Evolutionary conservation across 2,888 invertebrate genomes (phyloP), one percentile per base, ranked within the genome.

Genomic region (Drosophila setosimentum): DNA sequence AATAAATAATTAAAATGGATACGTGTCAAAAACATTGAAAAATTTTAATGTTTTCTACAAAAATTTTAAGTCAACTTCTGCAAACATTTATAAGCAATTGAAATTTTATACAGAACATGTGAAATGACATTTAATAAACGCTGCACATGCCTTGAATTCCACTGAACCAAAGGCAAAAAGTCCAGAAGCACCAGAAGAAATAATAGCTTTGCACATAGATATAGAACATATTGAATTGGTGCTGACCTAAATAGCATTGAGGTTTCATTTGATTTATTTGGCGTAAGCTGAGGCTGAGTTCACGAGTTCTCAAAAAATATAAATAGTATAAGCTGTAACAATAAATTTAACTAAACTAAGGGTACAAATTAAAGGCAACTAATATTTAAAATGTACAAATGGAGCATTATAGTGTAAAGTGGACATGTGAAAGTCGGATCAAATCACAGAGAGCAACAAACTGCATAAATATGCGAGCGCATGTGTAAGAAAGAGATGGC

Each of bases 1-100:
- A 67, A 59, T 65, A 30, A 33, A 63, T 33, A 21, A 49, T 45
- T 69, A 63, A 59, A 50, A 54, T 50, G 42, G 16, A 55, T 57
- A 58, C 45, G 35, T 45, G 27, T 1, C 5, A 21, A 37, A 58
- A 42, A 61, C 53, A 18, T 64, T 40, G 16, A 37, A 27, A 35
- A 7, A 35, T 11, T 7, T 13, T 11, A 35, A 11, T 24, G 40
- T 58, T 49, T 42, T 45, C 6, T 50, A 70, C 21, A 57, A 27
- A 59, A 55, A 67, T 49, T 29, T 11, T 11, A 27, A 21, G n/a
- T 24, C 21, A 42, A 35, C 29, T 6, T n/a, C 29, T 55, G n/a
- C 27, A 48, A 60, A 54, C 37, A n/a, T 40, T 27, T 7, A 49
- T 27, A n/a, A 11, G 32, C 32, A 67, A 48, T 59, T 48, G 16